Evolutionary conservation across 2,113 vertebrate species (phyloP), one percentile per base, ranked within the genome.

Genomic region (Oxygymnocypris stewartii): DNA sequence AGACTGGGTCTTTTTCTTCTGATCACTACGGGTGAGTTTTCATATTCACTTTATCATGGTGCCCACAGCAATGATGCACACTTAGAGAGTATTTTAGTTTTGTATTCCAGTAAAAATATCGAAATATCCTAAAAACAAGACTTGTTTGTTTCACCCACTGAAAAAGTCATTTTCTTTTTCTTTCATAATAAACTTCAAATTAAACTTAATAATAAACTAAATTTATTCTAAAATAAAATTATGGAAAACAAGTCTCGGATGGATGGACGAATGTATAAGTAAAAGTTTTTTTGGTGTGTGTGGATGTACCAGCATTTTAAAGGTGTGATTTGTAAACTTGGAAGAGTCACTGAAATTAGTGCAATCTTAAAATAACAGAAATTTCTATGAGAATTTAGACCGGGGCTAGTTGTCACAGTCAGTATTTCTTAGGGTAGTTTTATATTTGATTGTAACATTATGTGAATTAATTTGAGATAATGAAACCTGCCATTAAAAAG

Each of bases 1-100:
- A 77, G 6, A 11, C 18, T 83, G 1, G 35, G 40, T 20, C 12
- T 84, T 75, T 44, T 87, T 75, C 79, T 87, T 67, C 49, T 89
- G 23, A 20, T 85, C 42, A 51, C 57, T 5, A 47, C 0, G 12
- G 86, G 88, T 89, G n/a, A 89, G 86, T 85, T 44, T 11, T 44
- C 28, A 51, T 20, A 13, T n/a, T 63, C 4, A 42, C 40, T 5
- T 10, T 13, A 54, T 76, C 12, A 78, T 0, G n/a, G 12, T 57
- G 9, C 61, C 11, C 9, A 44, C 71, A n/a, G 71, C 51, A 54
- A 31, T 31, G 28, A 31, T 31, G n/a, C 2, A 0, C 23, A 44
- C 18, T 74, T n/a, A 74, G 11, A 44, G 20, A 74, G 40, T 13
- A 75, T 75, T 14, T 14, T 13, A 25, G 40, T 25, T 12, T 40